Evolutionary conservation across 1,140 invertebrate species (phyloP), one percentile per base, ranked within the genome.

Genomic region (Cotesia vestalis): DNA sequence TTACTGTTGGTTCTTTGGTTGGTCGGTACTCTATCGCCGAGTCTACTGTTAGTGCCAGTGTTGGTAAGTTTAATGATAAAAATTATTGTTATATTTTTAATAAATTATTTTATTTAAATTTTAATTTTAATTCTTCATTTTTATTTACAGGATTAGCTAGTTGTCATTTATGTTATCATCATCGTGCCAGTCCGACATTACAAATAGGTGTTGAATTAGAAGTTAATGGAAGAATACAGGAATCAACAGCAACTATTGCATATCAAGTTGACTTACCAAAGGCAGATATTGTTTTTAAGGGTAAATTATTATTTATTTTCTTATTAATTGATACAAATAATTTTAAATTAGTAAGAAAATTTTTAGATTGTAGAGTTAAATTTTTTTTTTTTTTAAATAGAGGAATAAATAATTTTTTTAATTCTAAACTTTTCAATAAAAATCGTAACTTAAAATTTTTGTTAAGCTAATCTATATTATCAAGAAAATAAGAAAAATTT

Each of bases 201-300:
- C 92, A 90, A 85, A 88, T 98, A 75, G 94, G 94, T 69, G 92
- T 94, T 12, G 94, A 96, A 85, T 88, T 96, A 70, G 94, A 96
- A 84, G 93, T 95, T 6, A 96, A 95, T 83, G 89, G 94, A 71
- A 88, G 95, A 81, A 92, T 95, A 80, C 93, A 95, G 83, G 97
- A 99, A 85, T 94, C 95, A 4, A 91, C 94, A n/a, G 95, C 95
- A 40, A 95, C 95, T 1, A 90, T 99, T 76, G 97, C 93, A 17
- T 99, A 99, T 87, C 97, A 99, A 88, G 90, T 98, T 67, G 98
- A 99, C 87, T 89, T 99, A 84, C 96, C 97, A 17, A 98, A 97
- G 86, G 96, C 96, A 60, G 96, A 98, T 86, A 89, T 98, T 75
- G 91, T 94, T 6, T 98, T 99, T 83, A 94, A 92, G 93, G 96